A percentile compares a stretch with the other conserved stretches of the same genome.
Conservation (phyloP, 2,113 vertebrate genomes). For the Syngnathus floridae region DNA sequence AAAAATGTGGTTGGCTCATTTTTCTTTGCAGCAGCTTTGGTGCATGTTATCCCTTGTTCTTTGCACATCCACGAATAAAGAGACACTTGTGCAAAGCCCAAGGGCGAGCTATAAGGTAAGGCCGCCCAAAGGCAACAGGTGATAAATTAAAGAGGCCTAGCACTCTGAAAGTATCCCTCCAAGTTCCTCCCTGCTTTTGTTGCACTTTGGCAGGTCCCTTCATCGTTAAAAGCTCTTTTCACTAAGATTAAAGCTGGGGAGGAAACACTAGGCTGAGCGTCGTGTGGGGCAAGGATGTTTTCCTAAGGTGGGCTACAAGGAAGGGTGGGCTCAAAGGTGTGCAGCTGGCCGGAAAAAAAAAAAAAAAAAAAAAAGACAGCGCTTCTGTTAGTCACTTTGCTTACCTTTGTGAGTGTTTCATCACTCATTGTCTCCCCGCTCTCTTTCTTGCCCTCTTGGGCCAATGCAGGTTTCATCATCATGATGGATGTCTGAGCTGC, state of each 20-base stretch:
- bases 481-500: conserved; percentile 19
- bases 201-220: conserved; percentile 59
- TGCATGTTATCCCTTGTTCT: conserved; percentile 38
- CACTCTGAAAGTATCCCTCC: conserved; percentile 54
- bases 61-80: conserved; percentile 25
- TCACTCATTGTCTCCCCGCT: conserved; percentile 20
- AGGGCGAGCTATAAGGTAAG: conserved; percentile 16
- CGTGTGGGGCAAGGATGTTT: conserved; percentile 75
- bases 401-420: conserved; percentile 36
- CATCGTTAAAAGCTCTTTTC: conserved; percentile 68
- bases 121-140: conserved; percentile 66
- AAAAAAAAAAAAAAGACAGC: conserved; percentile 33
- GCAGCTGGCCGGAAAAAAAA: conserved; percentile 18
- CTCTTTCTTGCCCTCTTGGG: conserved; percentile 29
- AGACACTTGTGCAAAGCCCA: conserved; percentile 23
- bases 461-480: conserved; percentile 28
- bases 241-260: conserved; percentile 68
- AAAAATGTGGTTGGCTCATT: not conserved
- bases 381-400: conserved; percentile 37
- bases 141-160: conserved; percentile 72
- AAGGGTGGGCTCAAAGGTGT: conserved; percentile 55
- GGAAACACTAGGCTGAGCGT: conserved; percentile 58
- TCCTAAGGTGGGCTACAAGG: conserved; percentile 69
- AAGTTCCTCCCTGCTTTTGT: conserved; percentile 70
- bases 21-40: conserved; percentile 6